These are phyloP conservation scores for Meles meles DNA, from an alignment of 2,113 vertebrate species.

Conservation along the genomic window DNA sequence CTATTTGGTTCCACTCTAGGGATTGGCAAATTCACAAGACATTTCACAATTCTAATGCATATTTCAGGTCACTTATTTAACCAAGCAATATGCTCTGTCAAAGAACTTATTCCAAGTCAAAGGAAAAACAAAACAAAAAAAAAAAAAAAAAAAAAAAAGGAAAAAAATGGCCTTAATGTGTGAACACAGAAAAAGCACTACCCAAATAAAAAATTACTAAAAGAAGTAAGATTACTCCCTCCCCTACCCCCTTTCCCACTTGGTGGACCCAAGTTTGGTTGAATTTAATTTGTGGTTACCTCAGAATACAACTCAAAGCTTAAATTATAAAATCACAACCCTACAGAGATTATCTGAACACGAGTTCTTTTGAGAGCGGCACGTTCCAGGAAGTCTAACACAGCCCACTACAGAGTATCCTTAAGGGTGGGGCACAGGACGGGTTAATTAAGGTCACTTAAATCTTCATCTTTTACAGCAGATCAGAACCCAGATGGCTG, in stretches of 20 bases:
- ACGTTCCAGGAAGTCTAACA: conserved; percentile 82
- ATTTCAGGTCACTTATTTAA: conserved; percentile 65
- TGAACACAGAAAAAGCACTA: conserved; percentile 61
- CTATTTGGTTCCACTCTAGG: conserved; percentile 65
- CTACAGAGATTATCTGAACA: conserved; percentile 81
- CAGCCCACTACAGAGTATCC: conserved; percentile 81
- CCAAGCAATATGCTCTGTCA: conserved; percentile 62
- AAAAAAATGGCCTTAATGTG: conserved; percentile 66
- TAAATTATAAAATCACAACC: conserved; percentile 88
- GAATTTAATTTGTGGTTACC: conserved; percentile 75
- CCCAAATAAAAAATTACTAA: conserved; percentile 73
- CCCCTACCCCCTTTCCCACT: conserved; percentile 42
- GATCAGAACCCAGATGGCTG: conserved; percentile 88
- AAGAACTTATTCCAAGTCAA: conserved; percentile 71
- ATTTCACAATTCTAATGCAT: conserved; percentile 71
- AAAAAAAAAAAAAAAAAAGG: conserved; percentile 9
- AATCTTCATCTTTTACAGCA: conserved; percentile 88
- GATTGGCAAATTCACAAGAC: conserved; percentile 65
- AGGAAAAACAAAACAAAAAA: conserved; percentile 62
- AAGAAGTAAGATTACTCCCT: conserved; percentile 63
- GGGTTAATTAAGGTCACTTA: conserved; percentile 97
- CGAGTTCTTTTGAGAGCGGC: conserved; percentile 76
- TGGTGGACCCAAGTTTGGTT: conserved; percentile 67
- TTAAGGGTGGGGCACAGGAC: conserved; percentile 83
- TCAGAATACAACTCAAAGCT: conserved; percentile 79